Evolutionary conservation across 2,113 vertebrate genomes (phyloP).

Genomic region (Stictonetta naevosa): DNA sequence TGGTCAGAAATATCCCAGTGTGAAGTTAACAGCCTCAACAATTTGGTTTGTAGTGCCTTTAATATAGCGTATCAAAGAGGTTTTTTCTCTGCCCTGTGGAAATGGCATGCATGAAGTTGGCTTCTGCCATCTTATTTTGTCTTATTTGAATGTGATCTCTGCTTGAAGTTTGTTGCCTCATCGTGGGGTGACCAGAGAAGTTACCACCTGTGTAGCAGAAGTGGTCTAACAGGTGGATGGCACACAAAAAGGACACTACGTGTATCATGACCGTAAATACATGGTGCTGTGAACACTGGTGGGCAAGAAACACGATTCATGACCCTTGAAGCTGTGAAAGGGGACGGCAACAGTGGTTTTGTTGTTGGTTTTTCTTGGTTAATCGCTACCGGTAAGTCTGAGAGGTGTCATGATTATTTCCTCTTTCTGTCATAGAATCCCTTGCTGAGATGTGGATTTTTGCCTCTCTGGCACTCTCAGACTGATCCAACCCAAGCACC

Average conservation of each 20-base stretch:
- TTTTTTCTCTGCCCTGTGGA: background rate
- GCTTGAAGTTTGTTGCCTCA: background rate
- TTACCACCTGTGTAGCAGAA: background rate
- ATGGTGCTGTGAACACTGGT: accelerated
- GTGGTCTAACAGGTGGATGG: background rate
- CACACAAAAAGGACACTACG: background rate
- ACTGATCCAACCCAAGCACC: background rate
- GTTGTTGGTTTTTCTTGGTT: background rate
- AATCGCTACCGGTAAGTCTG: background rate
- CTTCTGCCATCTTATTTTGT: background rate
- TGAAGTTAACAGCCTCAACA: background rate
- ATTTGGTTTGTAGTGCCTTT: background rate
- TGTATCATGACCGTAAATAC: background rate
- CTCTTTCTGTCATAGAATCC: background rate
- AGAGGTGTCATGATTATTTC: background rate
- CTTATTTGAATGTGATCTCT: background rate
- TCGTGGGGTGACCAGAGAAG: background rate
- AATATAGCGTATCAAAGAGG: background rate
- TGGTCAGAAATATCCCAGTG: background rate
- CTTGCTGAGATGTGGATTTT: background rate
- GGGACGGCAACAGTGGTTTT: background rate
- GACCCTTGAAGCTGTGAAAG: background rate
- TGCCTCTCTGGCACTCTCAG: background rate
- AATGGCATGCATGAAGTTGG: accelerated
- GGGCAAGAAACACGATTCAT: background rate